Evolutionary conservation across 1,140 invertebrate genomes (phyloP), one percentile per base, ranked within the genome.

Genomic region (Drosophila setifemur): DNA sequence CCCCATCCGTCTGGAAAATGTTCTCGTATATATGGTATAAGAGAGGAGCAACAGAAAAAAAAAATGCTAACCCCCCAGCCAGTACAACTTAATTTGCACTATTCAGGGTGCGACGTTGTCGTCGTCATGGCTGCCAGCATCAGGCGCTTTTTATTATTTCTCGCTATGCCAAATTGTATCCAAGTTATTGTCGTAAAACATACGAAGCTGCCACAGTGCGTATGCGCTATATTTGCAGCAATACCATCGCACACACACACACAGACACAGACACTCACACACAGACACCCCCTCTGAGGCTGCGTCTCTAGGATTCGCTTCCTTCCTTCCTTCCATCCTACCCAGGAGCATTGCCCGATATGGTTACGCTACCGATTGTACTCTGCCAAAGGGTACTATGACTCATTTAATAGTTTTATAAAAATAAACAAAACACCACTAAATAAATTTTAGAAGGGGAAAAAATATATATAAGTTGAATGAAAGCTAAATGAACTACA

Each of bases 161-260:
- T 73, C 49, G 68, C 78, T 78, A 73, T 85, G 78, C 79, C 78
- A 85, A 82, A 82, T 82, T 82, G 78, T 85, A 82, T 85, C 79
- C 73, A 52, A 60, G 69, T 72, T 76, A 85, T 82, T 82, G 78
- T 82, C 78, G 79, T 85, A 85, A 82, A 82, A 85, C 69, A 85
- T 85, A 57, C 57, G 61, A 63, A 31, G 63, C 61, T 57, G 45
- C 63, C 70, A 47, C 75, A 67, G 74, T 78, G 74, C 74, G 61
- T 74, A 81, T 79, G 71, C 66, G 66, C 74, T 47, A 81, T 75
- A 79, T 81, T 70, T 63, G 55, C 29, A 42, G 18, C 48, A n/a
- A n/a, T n/a, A n/a, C n/a, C n/a, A n/a, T n/a, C n/a, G n/a, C n/a
- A n/a, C n/a, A n/a, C 29, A n/a, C 7, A 11, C 39, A 14, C 26